Conservation (phyloP, 2,113 vertebrate genomes). For the Bubo blakistoni region DNA sequence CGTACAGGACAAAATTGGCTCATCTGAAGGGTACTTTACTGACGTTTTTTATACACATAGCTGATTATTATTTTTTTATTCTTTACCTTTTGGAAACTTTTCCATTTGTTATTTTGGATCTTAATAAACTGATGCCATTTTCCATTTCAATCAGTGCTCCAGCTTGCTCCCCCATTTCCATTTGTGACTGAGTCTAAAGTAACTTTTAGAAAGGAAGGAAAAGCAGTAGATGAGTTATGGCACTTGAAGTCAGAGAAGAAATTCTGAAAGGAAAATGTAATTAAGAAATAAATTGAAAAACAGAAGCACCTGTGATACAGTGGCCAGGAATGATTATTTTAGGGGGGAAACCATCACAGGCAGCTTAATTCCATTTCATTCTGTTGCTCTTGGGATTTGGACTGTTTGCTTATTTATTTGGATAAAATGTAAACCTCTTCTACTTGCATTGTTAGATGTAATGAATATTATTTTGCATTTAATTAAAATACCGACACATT, state of each 20-base stretch:
- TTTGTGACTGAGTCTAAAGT: neutral
- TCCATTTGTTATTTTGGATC: neutral
- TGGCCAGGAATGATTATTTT: slow-evolving; percentile 42
- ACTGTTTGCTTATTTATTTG: slow-evolving; percentile 38
- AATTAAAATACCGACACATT: slow-evolving; percentile 29
- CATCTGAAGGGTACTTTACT: neutral
- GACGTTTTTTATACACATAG: neutral
- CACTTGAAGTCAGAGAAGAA: slow-evolving; percentile 17
- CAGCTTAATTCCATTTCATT: slow-evolving; percentile 42
- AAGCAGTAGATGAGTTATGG: slow-evolving; percentile 45
- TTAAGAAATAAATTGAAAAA: slow-evolving; percentile 69
- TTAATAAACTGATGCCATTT: neutral
- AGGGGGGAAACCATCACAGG: neutral
- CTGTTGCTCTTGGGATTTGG: slow-evolving; percentile 23
- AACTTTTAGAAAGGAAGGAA: slow-evolving; percentile 1
- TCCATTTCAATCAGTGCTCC: neutral
- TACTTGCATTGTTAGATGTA: neutral
- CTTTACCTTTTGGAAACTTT: neutral
- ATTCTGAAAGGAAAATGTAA: slow-evolving; percentile 54
- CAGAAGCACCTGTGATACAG: slow-evolving; percentile 44
- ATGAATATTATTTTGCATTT: slow-evolving; percentile 39
- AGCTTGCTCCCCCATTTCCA: neutral
- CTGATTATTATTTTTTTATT: neutral
- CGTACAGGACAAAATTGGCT: neutral
- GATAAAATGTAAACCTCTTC: neutral